Base-by-base conservation (phyloP, 2,797 vertebrate genomes). In the Cirrhinus molitorella region DNA sequence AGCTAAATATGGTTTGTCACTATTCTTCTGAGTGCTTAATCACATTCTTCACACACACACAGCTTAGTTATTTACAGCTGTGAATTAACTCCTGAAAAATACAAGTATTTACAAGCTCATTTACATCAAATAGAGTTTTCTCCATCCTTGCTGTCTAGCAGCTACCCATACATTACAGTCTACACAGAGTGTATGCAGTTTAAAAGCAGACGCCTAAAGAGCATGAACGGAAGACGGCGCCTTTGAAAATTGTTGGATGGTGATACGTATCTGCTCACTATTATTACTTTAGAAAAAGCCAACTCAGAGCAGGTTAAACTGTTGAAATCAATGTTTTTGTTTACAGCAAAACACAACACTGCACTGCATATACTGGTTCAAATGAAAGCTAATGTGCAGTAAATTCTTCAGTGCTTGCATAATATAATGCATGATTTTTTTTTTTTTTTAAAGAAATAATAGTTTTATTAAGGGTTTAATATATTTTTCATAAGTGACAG, bases 1-100 rank as follows among this genome's bases (percentile, higher is more conserved):
- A 21, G 79, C 34, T 70, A 79, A 79, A 80, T 68, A 57, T 31
- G 79, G 8, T 49, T n/a, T 68, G 77, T 37, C 28, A 51, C 77
- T 49, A 21, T 67, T 66, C 17, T 16, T 67, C 63, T 11, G 10
- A 57, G 34, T 55, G 19, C 59, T 34, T 34, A 34, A n/a, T 65
- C 12, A 25, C 19, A 17, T 66, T 34, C 23, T 43, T 34, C n/a
- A 34, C 45, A 51, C 25, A 51, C 21, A 5, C 28, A 53, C 21
- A 5, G 14, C 31, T 23, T 43, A 37, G 37, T 59, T 61, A n/a
- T 77, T 77, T 77, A 77, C 55, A 61, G 75, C 3, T 43, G 40
- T 40, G n/a, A 23, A n/a, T 68, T 0, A 45, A 43, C 21, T 43
- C 12, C 5, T 68, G 37, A 57, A 40, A 57, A 57, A 37, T 75